These are phyloP conservation scores for Apodemus speciosus DNA, from an alignment of 2,113 vertebrate species.

Conservation along the genomic window DNA sequence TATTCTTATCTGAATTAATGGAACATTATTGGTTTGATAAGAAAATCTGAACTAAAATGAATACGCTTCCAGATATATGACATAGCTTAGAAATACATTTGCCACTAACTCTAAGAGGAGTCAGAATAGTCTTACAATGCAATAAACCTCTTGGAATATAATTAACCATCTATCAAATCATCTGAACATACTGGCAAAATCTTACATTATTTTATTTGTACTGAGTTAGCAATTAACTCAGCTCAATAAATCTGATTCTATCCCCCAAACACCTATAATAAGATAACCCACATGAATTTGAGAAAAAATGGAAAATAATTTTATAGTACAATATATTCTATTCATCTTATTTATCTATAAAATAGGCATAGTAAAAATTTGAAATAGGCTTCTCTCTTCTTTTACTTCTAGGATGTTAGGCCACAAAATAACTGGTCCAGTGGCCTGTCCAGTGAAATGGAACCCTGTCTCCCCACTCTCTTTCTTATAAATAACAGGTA, in stretches of 20 bases:
- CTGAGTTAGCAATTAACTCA: constrained; percentile 65
- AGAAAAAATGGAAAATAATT: constrained; percentile 55
- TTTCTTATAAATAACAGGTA: constrained; percentile 2
- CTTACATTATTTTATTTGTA: constrained; percentile 67
- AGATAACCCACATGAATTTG: constrained; percentile 23
- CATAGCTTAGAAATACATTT: constrained; percentile 78
- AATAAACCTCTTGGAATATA: constrained; percentile 50
- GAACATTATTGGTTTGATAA: constrained; percentile 86
- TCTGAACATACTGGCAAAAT: constrained; percentile 25
- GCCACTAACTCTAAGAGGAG: constrained; percentile 62
- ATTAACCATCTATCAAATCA: constrained; percentile 62
- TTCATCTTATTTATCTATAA: constrained; percentile 38
- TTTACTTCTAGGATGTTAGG: constrained; percentile 7
- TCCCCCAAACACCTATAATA: constrained; percentile 48
- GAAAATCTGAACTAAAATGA: constrained; percentile 84
- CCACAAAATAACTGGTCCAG: constrained; percentile 12
- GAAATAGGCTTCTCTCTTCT: constrained; percentile 26
- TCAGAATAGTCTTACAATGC: constrained; percentile 39
- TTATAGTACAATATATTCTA: constrained; percentile 21
- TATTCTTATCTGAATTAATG: constrained; percentile 85
- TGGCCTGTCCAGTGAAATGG: neutral
- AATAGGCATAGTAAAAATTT: neutral
- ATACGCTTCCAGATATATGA: constrained; percentile 81
- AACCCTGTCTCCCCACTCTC: constrained; percentile 1
- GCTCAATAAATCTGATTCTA: constrained; percentile 56